Conservation (phyloP, 1,140 invertebrate species). For the Papilio helenus region DNA sequence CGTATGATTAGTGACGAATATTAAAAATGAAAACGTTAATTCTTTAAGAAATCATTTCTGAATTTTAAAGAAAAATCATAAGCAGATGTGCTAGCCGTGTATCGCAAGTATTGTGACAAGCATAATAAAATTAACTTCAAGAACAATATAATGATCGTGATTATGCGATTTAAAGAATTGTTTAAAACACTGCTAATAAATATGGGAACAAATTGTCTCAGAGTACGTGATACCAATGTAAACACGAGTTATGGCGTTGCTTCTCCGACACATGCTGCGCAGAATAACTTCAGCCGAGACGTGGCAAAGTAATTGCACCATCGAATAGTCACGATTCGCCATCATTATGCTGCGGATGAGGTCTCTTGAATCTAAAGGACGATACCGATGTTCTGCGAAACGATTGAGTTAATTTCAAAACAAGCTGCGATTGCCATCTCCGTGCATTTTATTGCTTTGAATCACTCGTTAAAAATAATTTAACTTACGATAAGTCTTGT, state of each 20-base stretch:
- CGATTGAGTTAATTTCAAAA: conserved; percentile 34
- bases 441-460: conserved; percentile 22
- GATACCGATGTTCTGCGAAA: conserved; percentile 23
- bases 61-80: neutral
- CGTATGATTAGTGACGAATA: neutral
- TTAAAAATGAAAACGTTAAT: neutral
- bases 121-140: conserved; percentile 16
- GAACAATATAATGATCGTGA: conserved; percentile 30
- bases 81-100: no score
- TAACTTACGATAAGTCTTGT: neutral
- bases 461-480: conserved; percentile 18
- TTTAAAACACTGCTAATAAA: conserved; percentile 40
- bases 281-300: conserved; percentile 43
- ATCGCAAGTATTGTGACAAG: neutral
- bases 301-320: conserved; percentile 54
- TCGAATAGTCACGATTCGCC: conserved; percentile 47
- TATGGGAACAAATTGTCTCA: conserved; percentile 53
- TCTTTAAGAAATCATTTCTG: neutral
- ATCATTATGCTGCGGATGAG: conserved; percentile 25
- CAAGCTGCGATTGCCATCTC: conserved; percentile 22
- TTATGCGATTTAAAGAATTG: conserved; percentile 32
- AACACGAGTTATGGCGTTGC: conserved; percentile 44
- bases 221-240: conserved; percentile 53
- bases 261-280: conserved; percentile 47
- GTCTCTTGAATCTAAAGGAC: conserved; percentile 31